Percentiles rank a stretch among this genome's conserved stretches.
Conservation (phyloP, 2,113 vertebrate genomes). For the Zootoca vivipara region DNA sequence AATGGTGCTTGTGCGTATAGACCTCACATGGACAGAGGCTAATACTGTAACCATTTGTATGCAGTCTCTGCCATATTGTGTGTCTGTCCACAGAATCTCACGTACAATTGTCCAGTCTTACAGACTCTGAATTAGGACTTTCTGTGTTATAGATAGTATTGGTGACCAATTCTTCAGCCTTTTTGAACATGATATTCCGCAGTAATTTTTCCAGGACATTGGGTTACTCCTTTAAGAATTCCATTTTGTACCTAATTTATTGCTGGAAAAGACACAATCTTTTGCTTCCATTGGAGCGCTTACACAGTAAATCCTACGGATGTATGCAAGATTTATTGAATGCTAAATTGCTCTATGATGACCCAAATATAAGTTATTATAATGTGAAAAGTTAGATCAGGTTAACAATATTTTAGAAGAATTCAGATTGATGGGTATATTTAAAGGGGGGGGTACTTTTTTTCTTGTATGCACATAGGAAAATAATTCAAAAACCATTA, state of each 20-base stretch:
- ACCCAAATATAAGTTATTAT: not conserved
- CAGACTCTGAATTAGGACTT: too few relatives aligned
- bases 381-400: not conserved
- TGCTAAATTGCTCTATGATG: not conserved
- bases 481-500: not conserved
- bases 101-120: too few relatives aligned
- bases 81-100: too few relatives aligned
- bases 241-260: not conserved
- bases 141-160: too few relatives aligned
- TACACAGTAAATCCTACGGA: not conserved
- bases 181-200: too few relatives aligned
- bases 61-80: too few relatives aligned
- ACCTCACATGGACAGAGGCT: too few relatives aligned
- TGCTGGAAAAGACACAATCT: not conserved
- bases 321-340: not conserved
- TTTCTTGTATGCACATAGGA: not conserved
- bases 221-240: not conserved
- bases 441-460: not conserved
- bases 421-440: not conserved
- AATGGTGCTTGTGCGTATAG: too few relatives aligned
- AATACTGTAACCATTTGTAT: too few relatives aligned
- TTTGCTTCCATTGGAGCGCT: not conserved
- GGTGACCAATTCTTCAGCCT: too few relatives aligned
- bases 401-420: not conserved
- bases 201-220: not conserved